Evolutionary conservation across 2,797 vertebrate genomes (phyloP), one percentile per base, ranked within the genome.

Genomic region (Urocyon cinereoargenteus): DNA sequence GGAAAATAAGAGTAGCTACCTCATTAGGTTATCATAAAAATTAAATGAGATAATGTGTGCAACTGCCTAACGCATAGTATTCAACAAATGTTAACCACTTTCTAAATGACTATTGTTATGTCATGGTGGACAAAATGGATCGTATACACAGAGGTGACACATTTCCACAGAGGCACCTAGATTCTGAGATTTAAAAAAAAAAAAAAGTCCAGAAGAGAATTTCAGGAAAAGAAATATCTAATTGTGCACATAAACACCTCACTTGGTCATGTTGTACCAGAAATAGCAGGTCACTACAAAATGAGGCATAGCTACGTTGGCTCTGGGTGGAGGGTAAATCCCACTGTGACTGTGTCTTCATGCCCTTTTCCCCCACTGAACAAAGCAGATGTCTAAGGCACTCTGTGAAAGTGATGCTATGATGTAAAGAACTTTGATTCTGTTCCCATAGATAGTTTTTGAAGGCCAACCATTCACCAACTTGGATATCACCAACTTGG

Each of bases 341-440:
- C 82, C 36, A 3, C n/a, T 4, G 7, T 0, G 26, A 0, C 3
- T 22, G 10, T 1, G 0, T 22, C 77, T 31, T 49, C 16, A 1
- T 1, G 22, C 12, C 24, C 45, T 16, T 10, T 22, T 70, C 40
- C 21, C 40, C 21, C 15, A 0, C 11, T 3, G 15, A 36, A 73
- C 28, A 49, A 14, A 55, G 14, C 68, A 28, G 55, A 34, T 31
- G 21, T 0, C 4, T 9, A 31, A 73, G 55, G 14, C 36, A 9
- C 34, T 22, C 6, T 12, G 16, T 11, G 73, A 79, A 90, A 40
- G 24, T 19, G 22, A 57, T 1, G 8, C 21, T 34, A n/a, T 15
- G 16, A 28, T 2, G 11, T 11, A 79, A 53, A 92, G 57, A 84
- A 34, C 15, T 6, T 26, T 1, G 13, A 40, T 55, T 81, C 70